phyloP scores from a whole-genome alignment of 2,113 vertebrate genomes.

The Nyctibius bracteatus region DNA sequence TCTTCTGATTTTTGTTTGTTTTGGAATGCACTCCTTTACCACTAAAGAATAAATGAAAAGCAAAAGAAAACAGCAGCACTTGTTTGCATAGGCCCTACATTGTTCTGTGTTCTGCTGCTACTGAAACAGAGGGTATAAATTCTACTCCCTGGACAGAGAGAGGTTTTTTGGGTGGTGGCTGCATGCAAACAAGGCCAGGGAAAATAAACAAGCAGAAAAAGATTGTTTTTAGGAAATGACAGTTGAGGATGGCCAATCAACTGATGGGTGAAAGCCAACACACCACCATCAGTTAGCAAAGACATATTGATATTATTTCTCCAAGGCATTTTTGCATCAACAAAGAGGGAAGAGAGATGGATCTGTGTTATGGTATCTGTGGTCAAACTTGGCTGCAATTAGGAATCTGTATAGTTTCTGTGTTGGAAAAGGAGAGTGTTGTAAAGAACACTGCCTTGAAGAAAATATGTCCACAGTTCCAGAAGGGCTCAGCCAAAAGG shows the following conservation, averaged over 20 bases:
- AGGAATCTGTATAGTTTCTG: not conserved
- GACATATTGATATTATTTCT: not conserved
- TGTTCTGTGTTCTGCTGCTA: slow-evolving; percentile 14
- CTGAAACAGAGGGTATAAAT: slow-evolving; percentile 18
- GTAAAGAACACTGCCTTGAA: not conserved
- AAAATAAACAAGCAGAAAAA: slow-evolving; percentile 14
- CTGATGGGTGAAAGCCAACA: not conserved
- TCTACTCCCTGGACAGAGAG: not conserved
- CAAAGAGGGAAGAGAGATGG: not conserved
- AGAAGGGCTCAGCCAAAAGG: slow-evolving; percentile 22
- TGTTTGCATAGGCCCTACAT: slow-evolving; percentile 16
- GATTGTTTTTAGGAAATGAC: not conserved
- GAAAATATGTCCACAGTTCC: not conserved
- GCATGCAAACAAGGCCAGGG: not conserved
- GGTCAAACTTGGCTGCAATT: slow-evolving; percentile 18
- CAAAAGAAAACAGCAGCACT: not conserved
- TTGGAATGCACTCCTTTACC: slow-evolving; percentile 5
- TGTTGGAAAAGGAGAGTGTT: not conserved
- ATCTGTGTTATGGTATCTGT: not conserved
- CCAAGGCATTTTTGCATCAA: not conserved
- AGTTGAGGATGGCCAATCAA: not conserved
- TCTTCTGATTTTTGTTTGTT: not conserved
- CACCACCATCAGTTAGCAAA: not conserved
- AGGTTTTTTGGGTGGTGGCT: slow-evolving; percentile 1
- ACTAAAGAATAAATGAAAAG: slow-evolving; percentile 11